A percentile compares a stretch with the other conserved stretches of the same genome.
phyloP scores from a whole-genome alignment of 2,797 vertebrate genomes.

The Crenichthys baileyi region DNA sequence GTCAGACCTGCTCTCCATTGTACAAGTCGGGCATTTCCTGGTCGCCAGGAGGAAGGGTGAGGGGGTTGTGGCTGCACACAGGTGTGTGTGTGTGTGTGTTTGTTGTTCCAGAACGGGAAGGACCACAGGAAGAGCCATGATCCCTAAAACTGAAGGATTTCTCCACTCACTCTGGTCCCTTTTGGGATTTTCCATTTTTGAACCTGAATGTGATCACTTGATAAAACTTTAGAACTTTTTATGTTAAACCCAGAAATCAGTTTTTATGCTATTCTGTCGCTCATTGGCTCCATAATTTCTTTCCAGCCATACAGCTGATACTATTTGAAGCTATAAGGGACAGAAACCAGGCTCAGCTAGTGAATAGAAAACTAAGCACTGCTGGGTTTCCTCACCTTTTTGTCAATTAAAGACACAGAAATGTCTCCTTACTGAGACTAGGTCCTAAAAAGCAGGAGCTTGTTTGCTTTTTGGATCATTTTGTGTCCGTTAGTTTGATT shows the following conservation, averaged over 20 bases:
- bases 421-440: too few species aligned
- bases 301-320: not conserved
- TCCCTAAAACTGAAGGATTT: constrained; percentile 9
- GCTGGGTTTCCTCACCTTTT: not conserved
- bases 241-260: not conserved
- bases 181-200: not conserved
- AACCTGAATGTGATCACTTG: not conserved
- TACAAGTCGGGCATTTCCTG: constrained; percentile 69
- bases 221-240: not conserved
- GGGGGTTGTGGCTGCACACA: constrained; percentile 33
- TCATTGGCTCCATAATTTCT: not conserved
- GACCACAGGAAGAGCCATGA: constrained; percentile 51
- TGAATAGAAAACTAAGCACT: not conserved
- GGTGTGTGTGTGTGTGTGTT: constrained; percentile 55
- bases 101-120: constrained; percentile 17
- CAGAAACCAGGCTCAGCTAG: not conserved
- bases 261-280: not conserved
- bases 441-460: not conserved
- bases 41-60: constrained; percentile 65
- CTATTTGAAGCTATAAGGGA: not conserved
- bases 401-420: not conserved
- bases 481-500: not conserved
- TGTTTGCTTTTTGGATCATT: not conserved
- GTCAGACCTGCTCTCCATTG: constrained; percentile 66
- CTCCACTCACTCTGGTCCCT: not conserved